Evolutionary conservation across 2,797 vertebrate genomes (phyloP), one percentile per base, ranked within the genome.

Genomic region (Adelosebastes latens): DNA sequence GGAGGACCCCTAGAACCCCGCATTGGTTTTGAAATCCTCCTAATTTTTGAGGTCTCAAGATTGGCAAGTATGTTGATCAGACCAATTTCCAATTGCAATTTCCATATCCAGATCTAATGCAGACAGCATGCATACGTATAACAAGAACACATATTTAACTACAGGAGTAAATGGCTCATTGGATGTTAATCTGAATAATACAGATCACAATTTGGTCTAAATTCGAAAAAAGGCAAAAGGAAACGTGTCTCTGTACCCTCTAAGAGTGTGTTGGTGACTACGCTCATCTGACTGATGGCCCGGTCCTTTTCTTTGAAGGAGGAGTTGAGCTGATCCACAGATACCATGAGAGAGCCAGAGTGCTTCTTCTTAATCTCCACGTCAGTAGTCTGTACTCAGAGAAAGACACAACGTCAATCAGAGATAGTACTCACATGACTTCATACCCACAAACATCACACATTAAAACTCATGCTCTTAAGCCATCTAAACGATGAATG

Each of bases 341-440:
- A 99, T 66, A 99, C 98, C 96, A 99, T 92, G 14, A 99, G 97
- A n/a, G 99, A 99, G 61, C 97, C 98, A 0, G 98, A 97, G 75
- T 97, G 97, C 87, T 98, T 99, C 96, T 98, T 98, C 93, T 98
- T 97, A 10, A 97, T 95, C 80, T 99, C 98, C 29, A 98, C 95
- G 34, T 99, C 98, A 2, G 98, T 99, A 16, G 97, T 98, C 80
- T 96, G 96, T 96, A 92, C 93, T 64, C 93, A 92, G 87, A 88
- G 73, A 88, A 73, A 87, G 66, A 91, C 59, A 85, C 14, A 42
- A 81, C 36, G 52, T 66, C 61, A 76, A 46, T 90, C 61, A 85
- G 53, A 77, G 61, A 71, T 18, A n/a, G 25, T 7, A 70, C 52
- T 69, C 32, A 72, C 24, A 77, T 22, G 6, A 22, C 73, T 8